Evolutionary conservation across 2,888 invertebrate genomes (phyloP), one percentile per base, ranked within the genome.

Genomic region (Diploptera punctata): DNA sequence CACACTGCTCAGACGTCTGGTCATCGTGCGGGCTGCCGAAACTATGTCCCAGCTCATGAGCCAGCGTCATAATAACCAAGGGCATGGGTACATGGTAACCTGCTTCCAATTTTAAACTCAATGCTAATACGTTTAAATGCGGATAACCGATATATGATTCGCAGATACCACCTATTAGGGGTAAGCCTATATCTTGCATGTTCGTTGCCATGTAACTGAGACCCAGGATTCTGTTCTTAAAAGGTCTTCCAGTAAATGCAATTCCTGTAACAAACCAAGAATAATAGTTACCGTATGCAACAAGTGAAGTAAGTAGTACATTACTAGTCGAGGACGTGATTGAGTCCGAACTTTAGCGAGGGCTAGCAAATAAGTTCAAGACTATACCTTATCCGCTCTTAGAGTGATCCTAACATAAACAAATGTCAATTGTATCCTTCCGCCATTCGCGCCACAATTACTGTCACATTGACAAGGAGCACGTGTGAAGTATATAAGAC

Each of bases 21-120:
- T 13, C 81, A 77, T 87, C 87, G 78, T 87, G 87, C 74, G 84
- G 83, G 0, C 86, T 85, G 1, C 87, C 87, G 76, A 87, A 87
- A 78, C 87, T 87, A 78, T 87, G 87, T 84, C 85, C 85, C 79
- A 85, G 81, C 75, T 85, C 85, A 76, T 85, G 85, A 0, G 85
- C 83, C 0, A 85, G 80, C 1, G 85, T 84, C 0, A 84, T 77
- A 9, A 16, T 33, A 7, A 18, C 5, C 18, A 78, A 78, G 9
- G 79, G 65, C 57, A 80, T 78, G 31, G 0, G 85, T 83, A n/a
- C 86, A 81, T 44, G 86, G n/a, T 86, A 82, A 0, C 84, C 79
- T 7, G n/a, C 1, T 13, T 24, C 26, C n/a, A n/a, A 21, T n/a
- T 21, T 9, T 24, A n/a, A 1, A 1, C 86, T 84, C 2, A 86